A percentile compares a stretch with the other conserved stretches of the same genome.
These are phyloP conservation scores for Palaemon carinicauda DNA, from an alignment of 1,140 invertebrate species.

Conservation along the genomic window DNA sequence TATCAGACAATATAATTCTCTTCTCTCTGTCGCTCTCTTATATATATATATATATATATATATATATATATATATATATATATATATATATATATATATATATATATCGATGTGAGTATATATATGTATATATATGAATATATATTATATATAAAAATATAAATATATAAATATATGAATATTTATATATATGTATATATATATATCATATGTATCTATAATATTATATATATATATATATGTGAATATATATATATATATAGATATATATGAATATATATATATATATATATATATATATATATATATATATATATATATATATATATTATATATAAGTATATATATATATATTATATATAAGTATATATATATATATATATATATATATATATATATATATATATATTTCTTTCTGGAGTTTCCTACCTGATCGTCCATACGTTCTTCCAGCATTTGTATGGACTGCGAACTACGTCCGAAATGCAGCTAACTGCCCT, in stretches of 20 bases:
- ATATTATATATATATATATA: conserved; percentile 28
- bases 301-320: conserved; percentile 28
- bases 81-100: conserved; percentile 23
- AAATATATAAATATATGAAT: conserved; percentile 18
- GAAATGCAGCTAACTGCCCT: too few species aligned
- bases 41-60: conserved; percentile 23
- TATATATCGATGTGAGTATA: conserved; percentile 9
- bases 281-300: conserved; percentile 27
- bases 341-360: conserved; percentile 21
- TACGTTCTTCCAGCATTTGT: too few species aligned
- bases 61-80: conserved; percentile 28
- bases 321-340: conserved; percentile 23
- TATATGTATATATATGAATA: conserved; percentile 9
- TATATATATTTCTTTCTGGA: neutral
- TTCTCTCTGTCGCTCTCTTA: neutral
- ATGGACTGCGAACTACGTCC: too few species aligned
- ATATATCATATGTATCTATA: conserved; percentile 13
- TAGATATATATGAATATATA: neutral
- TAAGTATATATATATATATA: conserved; percentile 21
- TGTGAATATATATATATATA: neutral
- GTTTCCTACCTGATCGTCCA: neutral
- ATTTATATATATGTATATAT: conserved; percentile 23
- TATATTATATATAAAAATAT: neutral
- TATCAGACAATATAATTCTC: too few species aligned
- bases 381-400: neutral